These are phyloP conservation scores for Hippocampus zosterae DNA, from an alignment of 2,113 vertebrate species.

Conservation along the genomic window DNA sequence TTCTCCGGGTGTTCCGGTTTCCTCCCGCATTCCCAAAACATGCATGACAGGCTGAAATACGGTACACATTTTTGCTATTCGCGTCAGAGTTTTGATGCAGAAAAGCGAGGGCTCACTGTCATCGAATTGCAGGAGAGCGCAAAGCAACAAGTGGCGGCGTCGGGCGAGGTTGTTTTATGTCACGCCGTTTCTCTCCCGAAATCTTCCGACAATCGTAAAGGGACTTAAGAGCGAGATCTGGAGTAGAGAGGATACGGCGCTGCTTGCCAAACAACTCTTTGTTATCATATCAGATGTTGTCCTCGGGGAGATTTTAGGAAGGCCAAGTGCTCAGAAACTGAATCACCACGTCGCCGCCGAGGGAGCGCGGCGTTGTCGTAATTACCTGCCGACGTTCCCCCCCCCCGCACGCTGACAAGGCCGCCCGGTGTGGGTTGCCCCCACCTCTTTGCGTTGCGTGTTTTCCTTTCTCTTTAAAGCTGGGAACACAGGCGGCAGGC, in stretches of 20 bases:
- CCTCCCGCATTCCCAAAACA: too few relatives aligned
- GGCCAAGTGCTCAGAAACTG: slow-evolving; percentile 59
- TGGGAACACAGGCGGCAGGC: slow-evolving; percentile 30
- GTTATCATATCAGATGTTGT: slow-evolving; percentile 67
- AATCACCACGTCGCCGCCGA: slow-evolving; percentile 58
- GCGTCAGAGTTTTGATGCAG: too few relatives aligned
- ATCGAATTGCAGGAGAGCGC: background rate
- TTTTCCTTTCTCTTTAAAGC: slow-evolving; percentile 36
- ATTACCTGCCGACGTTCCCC: slow-evolving; percentile 57
- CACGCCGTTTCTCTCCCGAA: slow-evolving; percentile 28
- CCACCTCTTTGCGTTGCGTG: slow-evolving; percentile 39
- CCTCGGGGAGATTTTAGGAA: slow-evolving; percentile 57
- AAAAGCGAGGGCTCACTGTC: background rate
- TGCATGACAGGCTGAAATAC: too few relatives aligned
- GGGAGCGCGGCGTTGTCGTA: slow-evolving; percentile 65
- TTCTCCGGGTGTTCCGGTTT: too few relatives aligned
- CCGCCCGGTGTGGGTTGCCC: slow-evolving; percentile 49
- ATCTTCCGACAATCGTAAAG: slow-evolving; percentile 30
- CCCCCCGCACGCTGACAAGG: slow-evolving; percentile 19
- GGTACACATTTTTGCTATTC: too few relatives aligned
- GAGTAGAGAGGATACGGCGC: slow-evolving; percentile 35
- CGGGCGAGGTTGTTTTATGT: slow-evolving; percentile 45
- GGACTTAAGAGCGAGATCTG: slow-evolving; percentile 17
- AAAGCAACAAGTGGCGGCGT: slow-evolving; percentile 32
- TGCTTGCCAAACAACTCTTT: slow-evolving; percentile 31